Evolutionary conservation across 2,888 invertebrate species (phyloP).

Genomic region (Papilio gigon): DNA sequence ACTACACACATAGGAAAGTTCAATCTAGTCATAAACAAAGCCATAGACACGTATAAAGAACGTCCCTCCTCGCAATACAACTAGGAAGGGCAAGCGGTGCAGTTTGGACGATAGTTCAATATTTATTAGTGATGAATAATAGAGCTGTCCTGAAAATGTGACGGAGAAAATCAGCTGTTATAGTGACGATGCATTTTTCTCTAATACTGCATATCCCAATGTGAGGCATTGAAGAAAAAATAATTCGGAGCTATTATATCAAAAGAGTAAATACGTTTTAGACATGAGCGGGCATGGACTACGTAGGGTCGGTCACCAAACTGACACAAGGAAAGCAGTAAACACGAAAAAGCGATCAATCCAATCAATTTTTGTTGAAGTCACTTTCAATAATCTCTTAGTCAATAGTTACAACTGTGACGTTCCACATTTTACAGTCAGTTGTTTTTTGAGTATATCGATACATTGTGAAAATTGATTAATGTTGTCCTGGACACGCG

Average conservation of each 20-base stretch:
- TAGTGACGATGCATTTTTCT: conserved; percentile 82
- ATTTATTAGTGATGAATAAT: conserved; percentile 81
- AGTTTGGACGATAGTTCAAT: conserved; percentile 72
- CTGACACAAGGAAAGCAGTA: conserved; percentile 84
- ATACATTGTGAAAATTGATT: conserved; percentile 61
- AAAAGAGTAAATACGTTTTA: conserved; percentile 77
- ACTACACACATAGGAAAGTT: conserved; percentile 61
- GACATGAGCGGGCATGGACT: conserved; percentile 82
- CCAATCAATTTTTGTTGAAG: conserved; percentile 79
- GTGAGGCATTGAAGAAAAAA: conserved; percentile 80
- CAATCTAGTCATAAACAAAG: conserved; percentile 45
- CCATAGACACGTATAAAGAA: conserved; percentile 42
- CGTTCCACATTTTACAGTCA: conserved; percentile 69
- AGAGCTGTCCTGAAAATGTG: conserved; percentile 81
- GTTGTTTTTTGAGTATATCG: conserved; percentile 82
- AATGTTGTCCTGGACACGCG: conserved; percentile 54
- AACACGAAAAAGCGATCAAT: conserved; percentile 84
- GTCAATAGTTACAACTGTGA: conserved; percentile 59
- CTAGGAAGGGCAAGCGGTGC: conserved; percentile 55
- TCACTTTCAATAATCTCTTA: conserved; percentile 70
- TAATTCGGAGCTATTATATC: conserved; percentile 77
- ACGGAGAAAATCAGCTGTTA: conserved; percentile 81
- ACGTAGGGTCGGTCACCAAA: conserved; percentile 82
- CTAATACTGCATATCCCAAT: conserved; percentile 82
- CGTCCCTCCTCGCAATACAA: conserved; percentile 43